phyloP scores from a whole-genome alignment of 2,888 invertebrate genomes.

The Epirrita christyi region DNA sequence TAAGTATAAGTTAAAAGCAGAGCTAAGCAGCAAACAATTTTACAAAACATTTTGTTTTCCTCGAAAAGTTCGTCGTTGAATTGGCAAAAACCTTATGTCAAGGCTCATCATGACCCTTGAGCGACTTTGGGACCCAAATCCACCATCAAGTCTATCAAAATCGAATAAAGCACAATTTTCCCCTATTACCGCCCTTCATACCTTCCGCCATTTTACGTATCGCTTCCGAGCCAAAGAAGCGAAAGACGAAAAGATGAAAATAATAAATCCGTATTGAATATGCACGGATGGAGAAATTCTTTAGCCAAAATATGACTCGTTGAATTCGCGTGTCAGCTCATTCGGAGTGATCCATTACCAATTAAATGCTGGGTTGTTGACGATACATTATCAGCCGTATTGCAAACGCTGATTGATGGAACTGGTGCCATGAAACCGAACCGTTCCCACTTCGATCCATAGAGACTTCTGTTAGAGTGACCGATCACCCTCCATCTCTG shows the following conservation, averaged over 20 bases:
- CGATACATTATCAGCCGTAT: slow-evolving; percentile 76
- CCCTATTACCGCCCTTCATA: slow-evolving; percentile 81
- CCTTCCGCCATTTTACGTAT: slow-evolving; percentile 84
- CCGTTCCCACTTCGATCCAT: slow-evolving; percentile 57
- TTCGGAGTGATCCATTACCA: slow-evolving; percentile 75
- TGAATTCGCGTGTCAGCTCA: slow-evolving; percentile 58
- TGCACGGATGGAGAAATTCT: slow-evolving; percentile 69
- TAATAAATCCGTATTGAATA: slow-evolving; percentile 83
- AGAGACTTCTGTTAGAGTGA: slow-evolving; percentile 67
- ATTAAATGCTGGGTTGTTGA: slow-evolving; percentile 78
- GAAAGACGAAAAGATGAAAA: slow-evolving; percentile 77
- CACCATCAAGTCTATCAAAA: slow-evolving; percentile 81
- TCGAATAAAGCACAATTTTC: slow-evolving; percentile 83
- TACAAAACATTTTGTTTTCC: neutral
- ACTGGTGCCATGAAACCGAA: slow-evolving; percentile 55
- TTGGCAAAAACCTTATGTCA: slow-evolving; percentile 40
- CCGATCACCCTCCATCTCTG: slow-evolving; percentile 56
- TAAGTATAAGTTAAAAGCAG: neutral
- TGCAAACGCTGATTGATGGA: slow-evolving; percentile 78
- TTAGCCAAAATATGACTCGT: slow-evolving; percentile 58
- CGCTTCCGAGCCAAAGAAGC: slow-evolving; percentile 80
- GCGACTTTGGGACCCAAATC: slow-evolving; percentile 74
- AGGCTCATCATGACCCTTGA: slow-evolving; percentile 56
- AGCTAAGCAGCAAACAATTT: neutral
- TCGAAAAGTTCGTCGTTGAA: slow-evolving; percentile 4